Base-by-base conservation (phyloP, 2,113 vertebrate genomes). In the Kryptolebias marmoratus region DNA sequence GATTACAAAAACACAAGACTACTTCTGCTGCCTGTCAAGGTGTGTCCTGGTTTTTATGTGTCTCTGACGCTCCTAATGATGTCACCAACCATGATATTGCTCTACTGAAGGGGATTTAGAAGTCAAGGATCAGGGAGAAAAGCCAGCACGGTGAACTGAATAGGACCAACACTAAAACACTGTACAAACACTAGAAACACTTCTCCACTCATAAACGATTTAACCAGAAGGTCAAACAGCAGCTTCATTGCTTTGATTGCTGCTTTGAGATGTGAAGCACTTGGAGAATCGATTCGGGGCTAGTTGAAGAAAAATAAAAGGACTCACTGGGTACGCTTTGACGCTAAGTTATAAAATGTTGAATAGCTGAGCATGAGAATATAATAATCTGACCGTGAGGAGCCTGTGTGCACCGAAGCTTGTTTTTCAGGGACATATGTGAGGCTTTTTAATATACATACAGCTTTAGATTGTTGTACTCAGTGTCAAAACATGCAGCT, bases 101-200 rank as follows among this genome's bases (percentile, higher is more conserved):
- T 45, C 42, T 64, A 82, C 30, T 52, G 59, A 30, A 48, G 14
- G 45, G 54, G 77, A 87, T 86, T 87, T 68, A 68, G 63, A 56
- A 45, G 82, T 82, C 79, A 67, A 63, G 59, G 85, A 81, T 87
- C 82, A 83, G 60, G 67, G 72, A 60, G 73, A 88, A 83, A 27
- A 80, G 73, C 66, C 68, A 32, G 50, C 18, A 50, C 47, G 31
- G 32, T 36, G 73, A 68, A 45, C 60, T 27, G 65, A 73, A 76
- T 60, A 62, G 72, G 30, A 68, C 9, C 8, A 49, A 44, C 71
- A 36, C 32, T 53, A 54, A 76, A 80, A 61, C 54, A 39, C 14
- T 4, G 2, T 54, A 63, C n/a, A 49, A 64, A 54, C 22, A 62
- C 52, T 32, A 58, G 64, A 84, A 82, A 75, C 68, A 73, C 55